Evolutionary conservation across 2,113 vertebrate genomes (phyloP).

Genomic region (Gobiocypris rarus): DNA sequence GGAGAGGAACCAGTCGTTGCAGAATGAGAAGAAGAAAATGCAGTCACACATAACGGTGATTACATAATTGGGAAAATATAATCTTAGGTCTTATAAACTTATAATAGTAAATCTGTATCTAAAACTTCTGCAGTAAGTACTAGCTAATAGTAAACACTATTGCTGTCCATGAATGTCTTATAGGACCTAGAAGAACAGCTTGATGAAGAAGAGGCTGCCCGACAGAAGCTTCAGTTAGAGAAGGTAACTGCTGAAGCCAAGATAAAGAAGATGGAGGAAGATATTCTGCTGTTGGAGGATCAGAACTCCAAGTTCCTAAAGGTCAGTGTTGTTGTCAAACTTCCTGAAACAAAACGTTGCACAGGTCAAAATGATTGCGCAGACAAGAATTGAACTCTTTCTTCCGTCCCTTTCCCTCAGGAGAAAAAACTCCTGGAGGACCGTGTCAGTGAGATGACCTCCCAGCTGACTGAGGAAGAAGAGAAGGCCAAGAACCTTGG

Average conservation of each 20-base stretch:
- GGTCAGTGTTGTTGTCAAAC: slow-evolving; percentile 71
- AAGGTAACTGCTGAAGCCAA: slow-evolving; percentile 97
- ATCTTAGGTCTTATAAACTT: neutral
- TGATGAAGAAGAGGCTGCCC: slow-evolving; percentile 94
- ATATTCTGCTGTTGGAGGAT: slow-evolving; percentile 93
- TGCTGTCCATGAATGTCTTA: neutral
- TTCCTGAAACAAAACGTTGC: neutral
- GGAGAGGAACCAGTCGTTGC: slow-evolving; percentile 92
- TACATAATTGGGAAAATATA: neutral
- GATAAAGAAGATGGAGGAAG: slow-evolving; percentile 99
- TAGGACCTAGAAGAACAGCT: slow-evolving; percentile 97
- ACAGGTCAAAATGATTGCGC: neutral
- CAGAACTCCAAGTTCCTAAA: slow-evolving; percentile 97
- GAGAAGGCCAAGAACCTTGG: slow-evolving; percentile 96
- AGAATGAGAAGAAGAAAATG: slow-evolving; percentile 99
- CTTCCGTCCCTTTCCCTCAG: slow-evolving; percentile 65
- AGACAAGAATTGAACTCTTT: neutral
- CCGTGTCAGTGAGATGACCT: slow-evolving; percentile 88
- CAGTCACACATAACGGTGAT: slow-evolving; percentile 93
- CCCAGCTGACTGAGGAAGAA: slow-evolving; percentile 93
- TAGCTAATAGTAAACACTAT: neutral
- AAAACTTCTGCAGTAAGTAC: neutral
- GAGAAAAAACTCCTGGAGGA: slow-evolving; percentile 97
- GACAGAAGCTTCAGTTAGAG: slow-evolving; percentile 96
- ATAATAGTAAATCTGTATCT: neutral